These are phyloP conservation scores for Philopotamus ludificatus DNA, from an alignment of 1,140 invertebrate genomes.

Conservation along the genomic window DNA sequence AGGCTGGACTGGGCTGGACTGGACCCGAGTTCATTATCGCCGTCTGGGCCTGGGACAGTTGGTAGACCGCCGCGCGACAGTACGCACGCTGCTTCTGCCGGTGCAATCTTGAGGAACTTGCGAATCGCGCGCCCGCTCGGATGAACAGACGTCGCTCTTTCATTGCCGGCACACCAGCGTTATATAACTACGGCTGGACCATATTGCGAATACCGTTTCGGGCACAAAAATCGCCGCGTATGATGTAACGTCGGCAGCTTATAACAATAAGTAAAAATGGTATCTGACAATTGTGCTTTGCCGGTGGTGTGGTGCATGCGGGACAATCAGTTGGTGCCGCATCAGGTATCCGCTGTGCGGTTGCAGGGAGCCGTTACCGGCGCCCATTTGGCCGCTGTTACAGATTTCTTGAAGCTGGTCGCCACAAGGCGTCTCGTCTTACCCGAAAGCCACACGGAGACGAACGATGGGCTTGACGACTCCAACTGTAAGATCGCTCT, in stretches of 20 bases:
- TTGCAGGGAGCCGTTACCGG: conserved; percentile 62
- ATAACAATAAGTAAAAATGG: conserved; percentile 53
- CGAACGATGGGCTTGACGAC: conserved; percentile 47
- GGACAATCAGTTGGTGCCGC: conserved; percentile 63
- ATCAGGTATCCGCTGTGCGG: conserved; percentile 62
- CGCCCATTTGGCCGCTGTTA: conserved; percentile 62
- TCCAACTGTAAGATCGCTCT: too few species aligned
- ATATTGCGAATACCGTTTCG: not conserved
- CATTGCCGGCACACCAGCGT: not conserved
- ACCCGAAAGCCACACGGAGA: conserved; percentile 50
- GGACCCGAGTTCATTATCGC: conserved; percentile 34
- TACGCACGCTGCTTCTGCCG: not conserved
- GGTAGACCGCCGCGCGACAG: not conserved
- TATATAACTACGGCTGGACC: not conserved
- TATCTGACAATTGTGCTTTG: conserved; percentile 57
- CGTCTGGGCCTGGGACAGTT: not conserved
- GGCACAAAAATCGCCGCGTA: not conserved
- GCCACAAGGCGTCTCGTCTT: conserved; percentile 60
- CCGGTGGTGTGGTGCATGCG: conserved; percentile 65
- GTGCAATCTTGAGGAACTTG: not conserved
- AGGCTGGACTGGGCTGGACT: conserved; percentile 6
- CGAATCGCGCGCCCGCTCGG: not conserved
- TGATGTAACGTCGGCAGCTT: not conserved
- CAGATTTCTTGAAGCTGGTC: conserved; percentile 61
- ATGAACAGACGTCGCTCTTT: not conserved